Evolutionary conservation across 2,113 vertebrate species (phyloP), one percentile per base, ranked within the genome.

Genomic region (Labeo catla): DNA sequence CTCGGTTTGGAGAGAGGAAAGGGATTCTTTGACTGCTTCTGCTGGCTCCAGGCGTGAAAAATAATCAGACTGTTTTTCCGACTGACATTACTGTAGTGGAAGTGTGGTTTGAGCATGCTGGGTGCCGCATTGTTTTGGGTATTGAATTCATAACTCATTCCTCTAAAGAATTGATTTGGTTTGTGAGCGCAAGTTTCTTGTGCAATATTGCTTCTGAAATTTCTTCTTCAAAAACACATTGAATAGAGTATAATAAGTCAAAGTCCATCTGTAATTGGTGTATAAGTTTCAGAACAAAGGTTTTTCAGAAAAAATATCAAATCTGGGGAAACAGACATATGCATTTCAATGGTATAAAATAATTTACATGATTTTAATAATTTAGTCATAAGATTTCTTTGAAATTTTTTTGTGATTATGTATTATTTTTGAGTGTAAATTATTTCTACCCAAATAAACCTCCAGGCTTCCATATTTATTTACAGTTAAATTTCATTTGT

Each of bases 1-100:
- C 89, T 45, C 52, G 83, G 85, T 84, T 88, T 89, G 39, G 85
- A 83, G 83, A 80, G 86, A 65, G 39, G 86, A 84, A 86, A 80
- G 84, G 65, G 36, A 76, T 84, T 68, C 43, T 81, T 47, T 23
- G 83, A 86, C 45, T 59, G 13, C 49, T 79, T 49, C 34, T 76
- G 57, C 59, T 73, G 19, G 73, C 86, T 81, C 63, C 54, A 61
- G 84, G 88, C 88, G 2, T 59, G 68, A 84, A 85, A 85, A 89
- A 84, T 63, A 84, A 74, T 84, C 86, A 85, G 83, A 63, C 45
- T 84, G 50, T 78, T 87, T 85, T 83, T 83, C 73, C 15, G 52
- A 54, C 47, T 74, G 52, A 79, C 79, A 65, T 82, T 70, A 45
- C 80, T n/a, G 16, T 49, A n/a, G 80, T 82, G 61, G 23, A 82